These are phyloP conservation scores for Andinoacara biseriatus DNA, from an alignment of 2,113 vertebrate genomes.

Conservation along the genomic window DNA sequence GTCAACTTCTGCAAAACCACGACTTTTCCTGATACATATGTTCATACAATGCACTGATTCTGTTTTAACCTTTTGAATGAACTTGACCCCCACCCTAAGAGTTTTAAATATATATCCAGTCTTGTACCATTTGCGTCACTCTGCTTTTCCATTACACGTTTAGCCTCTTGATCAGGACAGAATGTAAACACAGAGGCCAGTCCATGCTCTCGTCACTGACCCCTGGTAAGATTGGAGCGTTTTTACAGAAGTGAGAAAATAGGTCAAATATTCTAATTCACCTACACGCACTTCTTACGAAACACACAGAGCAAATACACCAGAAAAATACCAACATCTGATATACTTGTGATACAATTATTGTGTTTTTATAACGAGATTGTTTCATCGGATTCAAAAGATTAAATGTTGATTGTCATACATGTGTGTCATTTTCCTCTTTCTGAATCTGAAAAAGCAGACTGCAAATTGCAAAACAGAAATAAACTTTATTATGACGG, in stretches of 20 bases:
- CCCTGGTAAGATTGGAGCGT: conserved; percentile 10
- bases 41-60: conserved; percentile 79
- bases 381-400: conserved; percentile 55
- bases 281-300: conserved; percentile 1
- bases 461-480: conserved; percentile 54
- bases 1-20: conserved; percentile 25
- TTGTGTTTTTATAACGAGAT: conserved; percentile 45
- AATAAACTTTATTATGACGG: conserved; percentile 60
- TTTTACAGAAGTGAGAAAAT: conserved; percentile 32
- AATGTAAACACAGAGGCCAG: conserved; percentile 53
- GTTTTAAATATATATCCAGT: conserved; percentile 28
- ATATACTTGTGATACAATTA: conserved; percentile 44
- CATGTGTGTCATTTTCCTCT: conserved; percentile 27
- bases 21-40: conserved; percentile 13
- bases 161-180: conserved; percentile 17
- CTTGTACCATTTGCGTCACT: conserved; percentile 5
- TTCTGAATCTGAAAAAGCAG: neutral
- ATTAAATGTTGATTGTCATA: conserved; percentile 68
- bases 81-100: conserved; percentile 45
- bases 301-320: conserved; percentile 17
- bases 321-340: conserved; percentile 23
- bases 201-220: conserved; percentile 11
- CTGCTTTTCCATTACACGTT: conserved; percentile 16
- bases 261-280: conserved; percentile 16
- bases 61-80: conserved; percentile 61